These are phyloP conservation scores for Oscheius sp. DNA, from an alignment of 2,888 invertebrate genomes.

Conservation along the genomic window DNA sequence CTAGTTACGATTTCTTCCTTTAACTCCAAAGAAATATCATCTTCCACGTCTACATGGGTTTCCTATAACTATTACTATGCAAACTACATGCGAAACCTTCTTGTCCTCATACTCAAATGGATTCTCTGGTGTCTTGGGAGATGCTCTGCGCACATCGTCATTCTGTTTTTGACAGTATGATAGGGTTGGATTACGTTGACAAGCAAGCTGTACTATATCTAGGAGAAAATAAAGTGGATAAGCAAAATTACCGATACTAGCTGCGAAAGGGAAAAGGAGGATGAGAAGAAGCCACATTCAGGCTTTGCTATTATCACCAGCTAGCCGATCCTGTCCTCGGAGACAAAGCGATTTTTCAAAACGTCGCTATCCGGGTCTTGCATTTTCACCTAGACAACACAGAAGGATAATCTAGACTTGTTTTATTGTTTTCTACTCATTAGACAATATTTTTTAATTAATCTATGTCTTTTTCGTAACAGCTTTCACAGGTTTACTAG, in stretches of 20 bases:
- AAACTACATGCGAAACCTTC: not conserved
- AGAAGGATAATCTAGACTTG: not conserved
- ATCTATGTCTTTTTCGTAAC: not conserved
- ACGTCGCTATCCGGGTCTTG: slow-evolving; percentile 8
- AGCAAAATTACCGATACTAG: not conserved
- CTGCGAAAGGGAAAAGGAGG: not conserved
- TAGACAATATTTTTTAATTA: not conserved
- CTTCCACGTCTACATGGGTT: slow-evolving; percentile 3
- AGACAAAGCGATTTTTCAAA: slow-evolving; percentile 28
- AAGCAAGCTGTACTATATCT: slow-evolving; percentile 28
- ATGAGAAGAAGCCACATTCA: not conserved
- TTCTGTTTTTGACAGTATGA: slow-evolving; percentile 28
- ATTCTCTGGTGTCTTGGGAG: slow-evolving; percentile 16
- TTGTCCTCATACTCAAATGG: slow-evolving; percentile 4
- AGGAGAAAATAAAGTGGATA: not conserved
- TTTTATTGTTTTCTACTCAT: not conserved
- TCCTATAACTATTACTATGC: not conserved
- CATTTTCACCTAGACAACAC: not conserved
- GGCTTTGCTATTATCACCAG: slow-evolving; percentile 1
- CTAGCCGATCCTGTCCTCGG: slow-evolving; percentile 18
- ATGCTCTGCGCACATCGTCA: slow-evolving; percentile 20
- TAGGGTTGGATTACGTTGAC: slow-evolving; percentile 23
- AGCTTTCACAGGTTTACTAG: not conserved
- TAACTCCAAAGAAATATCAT: slow-evolving; percentile 28
- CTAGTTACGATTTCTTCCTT: slow-evolving; percentile 26